Evolutionary conservation across 2,888 invertebrate genomes (phyloP), one percentile per base, ranked within the genome.

Genomic region (Dyspetes luteomarginatus): DNA sequence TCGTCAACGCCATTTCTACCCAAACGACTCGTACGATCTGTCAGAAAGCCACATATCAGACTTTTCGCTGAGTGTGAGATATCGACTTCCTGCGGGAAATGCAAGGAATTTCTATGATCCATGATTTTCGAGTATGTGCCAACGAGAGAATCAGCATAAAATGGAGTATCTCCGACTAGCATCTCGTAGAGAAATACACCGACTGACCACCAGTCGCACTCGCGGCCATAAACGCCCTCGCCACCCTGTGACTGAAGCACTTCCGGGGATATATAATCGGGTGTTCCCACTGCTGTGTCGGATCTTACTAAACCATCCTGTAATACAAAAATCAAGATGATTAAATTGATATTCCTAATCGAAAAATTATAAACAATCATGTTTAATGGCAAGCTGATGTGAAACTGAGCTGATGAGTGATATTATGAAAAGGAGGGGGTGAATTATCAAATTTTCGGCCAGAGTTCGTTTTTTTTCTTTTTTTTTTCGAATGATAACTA

Each of bases 171-270:
- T 4, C 98, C 98, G 78, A 98, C 97, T 69, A 99, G 94, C 99
- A 99, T 99, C 94, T 99, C 99, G 92, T 98, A 99, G 1, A 99
- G 95, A 92, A 99, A 98, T 87, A 99, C 98, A 72, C 99, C 99
- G 26, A 99, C 99, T 19, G 99, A 98, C 99, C 99, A 99, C 98
- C 98, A 99, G 93, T 99, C 99, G 93, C 98, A 99, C 93, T 99
- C 99, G 52, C 98, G 94, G 0, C 99, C 99, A 92, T 99, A 99
- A 79, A 97, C 97, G 76, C 98, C 98, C 90, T 98, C 97, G 45
- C 97, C 97, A 84, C 98, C 98, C 93, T 99, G 99, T 43, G 98
- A 98, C 91, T 98, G 97, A 84, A 99, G 93, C 69, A 99, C 99
- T 93, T 99, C 99, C 0, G 99, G 99, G 71, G 98, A 98, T 88